Evolutionary conservation across 2,113 vertebrate genomes (phyloP).

Genomic region (Corythoichthys intestinalis): DNA sequence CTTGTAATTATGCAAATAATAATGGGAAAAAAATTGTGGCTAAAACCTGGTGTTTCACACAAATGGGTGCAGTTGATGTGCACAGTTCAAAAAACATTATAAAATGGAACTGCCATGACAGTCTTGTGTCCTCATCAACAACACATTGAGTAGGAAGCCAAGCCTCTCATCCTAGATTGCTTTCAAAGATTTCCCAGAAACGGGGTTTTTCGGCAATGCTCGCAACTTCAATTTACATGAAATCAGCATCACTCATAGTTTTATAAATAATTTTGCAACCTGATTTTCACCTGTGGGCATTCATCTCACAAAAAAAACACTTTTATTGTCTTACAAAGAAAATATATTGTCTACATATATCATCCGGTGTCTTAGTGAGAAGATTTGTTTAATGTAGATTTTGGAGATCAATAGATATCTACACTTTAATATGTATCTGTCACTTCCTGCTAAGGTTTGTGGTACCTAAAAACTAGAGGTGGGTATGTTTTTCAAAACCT

Average conservation of each 20-base stretch:
- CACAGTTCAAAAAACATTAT: not conserved
- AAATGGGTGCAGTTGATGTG: not conserved
- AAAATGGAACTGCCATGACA: slow-evolving; percentile 17
- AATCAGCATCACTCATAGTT: not conserved
- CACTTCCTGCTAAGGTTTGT: not conserved
- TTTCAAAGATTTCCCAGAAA: not conserved
- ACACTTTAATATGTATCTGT: not conserved
- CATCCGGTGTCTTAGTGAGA: not conserved
- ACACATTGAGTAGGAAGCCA: slow-evolving; percentile 33
- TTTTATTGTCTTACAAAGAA: not conserved
- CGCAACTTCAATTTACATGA: not conserved
- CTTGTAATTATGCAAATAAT: slow-evolving; percentile 78
- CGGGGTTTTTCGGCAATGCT: not conserved
- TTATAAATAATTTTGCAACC: not conserved
- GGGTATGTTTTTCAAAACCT: no score
- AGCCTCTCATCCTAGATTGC: slow-evolving; percentile 45
- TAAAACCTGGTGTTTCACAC: slow-evolving; percentile 8
- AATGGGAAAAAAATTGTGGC: slow-evolving; percentile 60
- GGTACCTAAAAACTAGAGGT: not conserved
- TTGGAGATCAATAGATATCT: not conserved
- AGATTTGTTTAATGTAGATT: not conserved
- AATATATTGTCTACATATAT: not conserved
- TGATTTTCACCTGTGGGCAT: not conserved
- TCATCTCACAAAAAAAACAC: not conserved
- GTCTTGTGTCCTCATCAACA: slow-evolving; percentile 26